Conservation (phyloP, 2,113 vertebrate genomes). For the Thunnus thynnus region DNA sequence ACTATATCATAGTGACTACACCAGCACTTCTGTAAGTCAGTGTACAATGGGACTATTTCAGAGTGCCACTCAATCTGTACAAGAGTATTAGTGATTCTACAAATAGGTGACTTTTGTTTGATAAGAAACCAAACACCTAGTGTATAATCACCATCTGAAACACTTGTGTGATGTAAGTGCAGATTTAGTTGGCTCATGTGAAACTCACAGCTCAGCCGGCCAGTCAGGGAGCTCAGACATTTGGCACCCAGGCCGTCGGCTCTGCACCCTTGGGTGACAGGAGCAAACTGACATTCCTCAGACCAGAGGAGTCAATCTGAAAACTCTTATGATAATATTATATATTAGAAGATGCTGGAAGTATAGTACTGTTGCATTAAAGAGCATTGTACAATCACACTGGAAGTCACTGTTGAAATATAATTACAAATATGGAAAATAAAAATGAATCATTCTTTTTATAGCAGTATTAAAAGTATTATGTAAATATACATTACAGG, state of each 20-base stretch:
- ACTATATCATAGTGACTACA: no score
- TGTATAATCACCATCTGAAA: conserved; percentile 10
- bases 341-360: no score
- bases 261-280: conserved; percentile 23
- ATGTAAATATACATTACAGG: background rate
- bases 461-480: background rate
- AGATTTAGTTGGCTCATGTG: conserved; percentile 18
- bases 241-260: conserved; percentile 31
- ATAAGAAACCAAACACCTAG: background rate
- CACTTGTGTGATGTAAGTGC: conserved; percentile 25
- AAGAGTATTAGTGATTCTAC: no score
- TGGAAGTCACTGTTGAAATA: background rate
- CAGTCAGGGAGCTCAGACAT: conserved; percentile 41
- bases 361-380: no score
- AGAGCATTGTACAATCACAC: background rate
- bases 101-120: background rate
- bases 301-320: background rate
- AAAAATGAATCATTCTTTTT: background rate
- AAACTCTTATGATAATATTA: no score
- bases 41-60: no score
- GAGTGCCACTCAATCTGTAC: no score
- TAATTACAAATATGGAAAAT: background rate
- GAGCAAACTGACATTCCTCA: background rate
- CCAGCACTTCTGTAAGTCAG: no score
- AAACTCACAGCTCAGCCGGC: conserved; percentile 32